Base-by-base conservation (phyloP, 2,797 vertebrate species). In the Pteropus rufus region DNA sequence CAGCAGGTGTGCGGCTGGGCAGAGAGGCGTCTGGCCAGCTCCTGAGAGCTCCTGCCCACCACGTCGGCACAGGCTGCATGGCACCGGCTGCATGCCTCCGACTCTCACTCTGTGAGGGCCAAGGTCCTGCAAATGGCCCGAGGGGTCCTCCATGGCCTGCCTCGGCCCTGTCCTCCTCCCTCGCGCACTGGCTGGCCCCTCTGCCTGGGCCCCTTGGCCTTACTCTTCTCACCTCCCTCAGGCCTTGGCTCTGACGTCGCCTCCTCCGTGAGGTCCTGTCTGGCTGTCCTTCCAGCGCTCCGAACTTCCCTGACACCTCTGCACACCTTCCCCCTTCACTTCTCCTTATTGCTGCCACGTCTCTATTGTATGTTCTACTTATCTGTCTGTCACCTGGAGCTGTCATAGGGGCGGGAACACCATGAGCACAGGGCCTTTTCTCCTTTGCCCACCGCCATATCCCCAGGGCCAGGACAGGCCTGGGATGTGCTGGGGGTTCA, bases 31-130 rank as follows among this genome's bases (percentile, higher is more conserved):
- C 36, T 19, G 24, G 36, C n/a, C 46, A 52, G 64, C 56, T n/a
- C 62, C 49, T 9, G 23, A 21, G 58, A 70, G 29, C 11, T 29
- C 2, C 1, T 14, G 60, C 36, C 26, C 9, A 39, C 31, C 1
- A 14, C 1, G 8, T 16, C 12, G 10, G 41, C 29, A 7, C 39
- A 9, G 0, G 60, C 12, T 1, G 31, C 2, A 3, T 46, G 58
- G 46, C 12, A 7, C 46, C 4, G 46, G 46, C 46, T 58, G 3
- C 6, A 8, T 19, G 26, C 18, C 36, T 19, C 31, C 2, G 11
- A n/a, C 56, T 14, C 39, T 75, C 34, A 18, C 9, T 3, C 0
- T 15, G 81, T 15, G 36, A 56, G 65, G 60, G 31, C 31, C 10
- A n/a, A 44, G 70, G 26, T 58, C 34, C n/a, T 58, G 54, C 34